Conservation (phyloP, 1,140 invertebrate species). For the Panulirus ornatus region DNA sequence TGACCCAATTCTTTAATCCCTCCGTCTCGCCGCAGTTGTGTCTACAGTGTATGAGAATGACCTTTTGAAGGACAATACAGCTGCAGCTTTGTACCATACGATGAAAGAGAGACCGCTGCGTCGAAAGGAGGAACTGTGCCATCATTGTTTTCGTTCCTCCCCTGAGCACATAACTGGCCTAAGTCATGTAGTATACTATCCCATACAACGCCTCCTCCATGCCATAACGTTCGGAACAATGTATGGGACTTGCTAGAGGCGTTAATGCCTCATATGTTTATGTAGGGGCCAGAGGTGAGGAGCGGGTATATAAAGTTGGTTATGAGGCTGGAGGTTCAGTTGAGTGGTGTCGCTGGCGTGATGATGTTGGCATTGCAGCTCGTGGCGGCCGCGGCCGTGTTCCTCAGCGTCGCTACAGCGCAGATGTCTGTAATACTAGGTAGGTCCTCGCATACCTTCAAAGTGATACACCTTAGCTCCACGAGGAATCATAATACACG, state of each 20-base stretch:
- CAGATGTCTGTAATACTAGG: constrained; percentile 16
- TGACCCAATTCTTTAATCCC: too few relatives aligned
- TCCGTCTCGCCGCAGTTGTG: too few relatives aligned
- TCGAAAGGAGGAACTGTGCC: not conserved
- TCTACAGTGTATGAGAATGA: not conserved
- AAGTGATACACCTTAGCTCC: too few relatives aligned
- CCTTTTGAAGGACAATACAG: not conserved
- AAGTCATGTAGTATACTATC: not conserved
- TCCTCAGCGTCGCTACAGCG: constrained; percentile 18
- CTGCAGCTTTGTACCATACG: not conserved
- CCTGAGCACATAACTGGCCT: not conserved
- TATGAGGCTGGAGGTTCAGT: constrained; percentile 14
- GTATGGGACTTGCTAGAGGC: not conserved
- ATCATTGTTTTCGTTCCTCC: not conserved
- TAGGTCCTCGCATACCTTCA: not conserved
- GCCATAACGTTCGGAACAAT: not conserved
- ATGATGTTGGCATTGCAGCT: not conserved
- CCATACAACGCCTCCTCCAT: not conserved
- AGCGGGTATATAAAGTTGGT: constrained; percentile 41
- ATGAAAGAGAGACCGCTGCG: not conserved
- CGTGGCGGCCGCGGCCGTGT: not conserved
- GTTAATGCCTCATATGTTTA: constrained; percentile 4
- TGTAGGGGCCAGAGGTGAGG: not conserved
- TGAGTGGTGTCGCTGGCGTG: constrained; percentile 27
- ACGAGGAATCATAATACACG: too few relatives aligned